These are phyloP conservation scores for Bombus sylvicola DNA, from an alignment of 1,140 invertebrate genomes.

Conservation along the genomic window DNA sequence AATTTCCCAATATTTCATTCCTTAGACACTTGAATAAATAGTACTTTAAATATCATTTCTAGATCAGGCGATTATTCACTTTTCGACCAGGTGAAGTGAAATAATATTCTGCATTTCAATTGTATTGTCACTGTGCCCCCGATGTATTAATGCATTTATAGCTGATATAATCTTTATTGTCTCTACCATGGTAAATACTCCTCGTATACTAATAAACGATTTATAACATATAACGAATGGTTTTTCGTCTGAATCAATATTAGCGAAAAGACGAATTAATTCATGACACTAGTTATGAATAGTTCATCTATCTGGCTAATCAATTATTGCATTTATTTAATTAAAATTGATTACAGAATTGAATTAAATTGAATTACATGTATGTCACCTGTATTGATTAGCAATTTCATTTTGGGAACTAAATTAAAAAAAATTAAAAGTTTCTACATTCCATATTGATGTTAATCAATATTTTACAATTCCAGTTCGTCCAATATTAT, in stretches of 20 bases:
- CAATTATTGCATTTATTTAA: too few species aligned
- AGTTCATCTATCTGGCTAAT: too few species aligned
- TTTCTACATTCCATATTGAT: neutral
- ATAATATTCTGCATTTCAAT: neutral
- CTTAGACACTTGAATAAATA: neutral
- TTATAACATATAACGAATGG: neutral
- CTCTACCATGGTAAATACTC: too few species aligned
- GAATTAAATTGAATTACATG: too few species aligned
- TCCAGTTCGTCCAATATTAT: neutral
- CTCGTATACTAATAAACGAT: neutral
- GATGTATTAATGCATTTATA: neutral
- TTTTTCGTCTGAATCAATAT: neutral
- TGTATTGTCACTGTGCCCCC: neutral
- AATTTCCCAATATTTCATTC: neutral
- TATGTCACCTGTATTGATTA: too few species aligned
- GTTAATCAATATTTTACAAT: neutral
- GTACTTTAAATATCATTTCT: neutral
- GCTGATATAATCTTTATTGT: neutral
- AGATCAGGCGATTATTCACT: neutral
- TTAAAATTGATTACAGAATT: too few species aligned
- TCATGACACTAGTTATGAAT: neutral
- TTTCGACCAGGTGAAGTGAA: neutral
- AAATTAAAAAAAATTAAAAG: neutral
- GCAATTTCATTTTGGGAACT: too few species aligned
- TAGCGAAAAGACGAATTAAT: neutral